phyloP scores from a whole-genome alignment of 2,113 vertebrate genomes.

The Chunga burmeisteri region DNA sequence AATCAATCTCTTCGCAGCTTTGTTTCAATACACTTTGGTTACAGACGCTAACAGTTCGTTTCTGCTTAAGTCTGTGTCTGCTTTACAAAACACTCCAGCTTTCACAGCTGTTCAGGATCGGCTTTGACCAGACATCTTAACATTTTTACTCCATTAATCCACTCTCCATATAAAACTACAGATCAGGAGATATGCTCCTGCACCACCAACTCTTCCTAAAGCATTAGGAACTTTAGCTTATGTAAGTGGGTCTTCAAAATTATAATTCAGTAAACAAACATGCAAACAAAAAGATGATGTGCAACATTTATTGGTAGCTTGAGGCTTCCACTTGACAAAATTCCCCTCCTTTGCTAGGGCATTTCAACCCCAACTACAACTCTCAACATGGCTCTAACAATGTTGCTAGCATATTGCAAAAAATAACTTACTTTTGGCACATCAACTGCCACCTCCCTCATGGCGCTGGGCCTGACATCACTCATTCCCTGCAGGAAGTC shows the following conservation, averaged over 20 bases:
- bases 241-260: neutral
- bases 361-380: slow-evolving; percentile 46
- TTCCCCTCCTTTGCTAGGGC: neutral
- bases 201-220: neutral
- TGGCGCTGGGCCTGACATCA: slow-evolving; percentile 92
- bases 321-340: neutral
- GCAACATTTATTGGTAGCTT: neutral
- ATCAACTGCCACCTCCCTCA: slow-evolving; percentile 96
- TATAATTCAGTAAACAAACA: neutral
- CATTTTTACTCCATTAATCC: neutral
- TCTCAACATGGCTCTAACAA: neutral
- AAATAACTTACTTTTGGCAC: slow-evolving; percentile 88
- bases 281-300: neutral
- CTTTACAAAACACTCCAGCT: neutral
- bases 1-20: neutral
- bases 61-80: neutral
- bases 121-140: neutral
- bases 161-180: neutral
- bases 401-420: neutral
- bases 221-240: neutral
- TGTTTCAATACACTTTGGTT: neutral
- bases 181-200: neutral
- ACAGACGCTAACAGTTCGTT: neutral
- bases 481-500: slow-evolving; percentile 91
- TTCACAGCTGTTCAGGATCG: neutral